Evolutionary conservation across 2,888 invertebrate genomes (phyloP).

Genomic region (Rhamnusium bicolor): DNA sequence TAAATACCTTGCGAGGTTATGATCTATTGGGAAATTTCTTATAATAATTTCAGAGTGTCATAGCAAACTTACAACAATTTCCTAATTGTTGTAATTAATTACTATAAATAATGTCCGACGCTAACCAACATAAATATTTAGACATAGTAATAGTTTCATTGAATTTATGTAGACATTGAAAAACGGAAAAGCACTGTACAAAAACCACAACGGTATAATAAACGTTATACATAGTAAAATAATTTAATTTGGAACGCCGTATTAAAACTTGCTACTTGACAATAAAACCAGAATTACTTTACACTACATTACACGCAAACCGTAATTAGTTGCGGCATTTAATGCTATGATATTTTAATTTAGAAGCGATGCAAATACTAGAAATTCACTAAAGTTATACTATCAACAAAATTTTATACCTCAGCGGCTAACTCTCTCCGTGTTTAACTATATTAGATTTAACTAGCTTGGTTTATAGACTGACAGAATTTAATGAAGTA

Average conservation of each 20-base stretch:
- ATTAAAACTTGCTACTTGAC: conserved; percentile 55
- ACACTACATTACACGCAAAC: conserved; percentile 53
- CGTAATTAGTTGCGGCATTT: conserved; percentile 53
- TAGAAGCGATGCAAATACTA: conserved; percentile 35
- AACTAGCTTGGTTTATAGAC: background rate
- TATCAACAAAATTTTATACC: conserved; percentile 44
- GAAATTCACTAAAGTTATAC: conserved; percentile 39
- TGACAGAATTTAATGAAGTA: conserved; percentile 6
- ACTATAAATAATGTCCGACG: no score
- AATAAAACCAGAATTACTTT: conserved; percentile 57
- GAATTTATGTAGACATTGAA: conserved; percentile 7
- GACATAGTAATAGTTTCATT: no score
- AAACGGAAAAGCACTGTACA: conserved; percentile 18
- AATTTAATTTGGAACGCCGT: conserved; percentile 46
- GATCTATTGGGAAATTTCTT: no score
- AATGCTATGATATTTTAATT: conserved; percentile 51
- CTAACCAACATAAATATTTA: no score
- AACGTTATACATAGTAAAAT: conserved; percentile 44
- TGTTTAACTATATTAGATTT: background rate
- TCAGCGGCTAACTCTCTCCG: background rate
- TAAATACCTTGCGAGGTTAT: no score
- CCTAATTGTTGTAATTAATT: no score
- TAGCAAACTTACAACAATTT: no score
- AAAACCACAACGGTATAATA: conserved; percentile 44
- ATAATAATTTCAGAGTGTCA: no score